phyloP scores from a whole-genome alignment of 2,113 vertebrate genomes.

The Catharus minimus region DNA sequence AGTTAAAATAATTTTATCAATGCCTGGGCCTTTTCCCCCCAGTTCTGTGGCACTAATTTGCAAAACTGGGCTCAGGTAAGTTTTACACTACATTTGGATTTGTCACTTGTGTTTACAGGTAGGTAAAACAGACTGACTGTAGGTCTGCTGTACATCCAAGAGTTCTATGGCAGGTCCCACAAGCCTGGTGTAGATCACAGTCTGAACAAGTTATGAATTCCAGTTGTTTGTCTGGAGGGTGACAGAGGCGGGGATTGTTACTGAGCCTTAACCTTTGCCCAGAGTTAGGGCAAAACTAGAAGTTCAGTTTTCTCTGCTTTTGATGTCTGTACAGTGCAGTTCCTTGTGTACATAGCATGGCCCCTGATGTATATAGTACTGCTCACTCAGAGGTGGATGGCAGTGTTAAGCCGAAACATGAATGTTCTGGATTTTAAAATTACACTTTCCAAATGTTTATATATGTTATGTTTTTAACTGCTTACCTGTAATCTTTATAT shows the following conservation, averaged over 20 bases:
- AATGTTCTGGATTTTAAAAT: slow-evolving; percentile 25
- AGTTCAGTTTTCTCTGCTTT: background rate
- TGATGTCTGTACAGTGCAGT: background rate
- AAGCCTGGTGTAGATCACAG: background rate
- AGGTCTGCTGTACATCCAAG: background rate
- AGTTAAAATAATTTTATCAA: background rate
- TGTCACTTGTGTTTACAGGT: background rate
- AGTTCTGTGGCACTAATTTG: background rate
- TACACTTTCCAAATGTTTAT: background rate
- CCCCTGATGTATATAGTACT: background rate
- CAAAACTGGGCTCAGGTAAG: background rate
- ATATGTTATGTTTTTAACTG: slow-evolving; percentile 3
- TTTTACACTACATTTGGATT: background rate
- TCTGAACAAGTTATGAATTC: background rate
- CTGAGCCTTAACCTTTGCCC: slow-evolving; percentile 21
- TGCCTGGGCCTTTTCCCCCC: background rate
- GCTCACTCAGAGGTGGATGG: background rate
- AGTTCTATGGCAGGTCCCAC: background rate
- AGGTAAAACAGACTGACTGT: background rate
- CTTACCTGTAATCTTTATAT: slow-evolving; percentile 45
- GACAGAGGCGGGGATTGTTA: background rate
- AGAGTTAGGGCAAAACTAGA: background rate
- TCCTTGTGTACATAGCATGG: background rate
- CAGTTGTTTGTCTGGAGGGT: background rate
- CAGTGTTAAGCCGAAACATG: background rate